A percentile compares a stretch with the other conserved stretches of the same genome.
Evolutionary conservation across 2,888 invertebrate species (phyloP).

Genomic region (Tinea semifulvella): DNA sequence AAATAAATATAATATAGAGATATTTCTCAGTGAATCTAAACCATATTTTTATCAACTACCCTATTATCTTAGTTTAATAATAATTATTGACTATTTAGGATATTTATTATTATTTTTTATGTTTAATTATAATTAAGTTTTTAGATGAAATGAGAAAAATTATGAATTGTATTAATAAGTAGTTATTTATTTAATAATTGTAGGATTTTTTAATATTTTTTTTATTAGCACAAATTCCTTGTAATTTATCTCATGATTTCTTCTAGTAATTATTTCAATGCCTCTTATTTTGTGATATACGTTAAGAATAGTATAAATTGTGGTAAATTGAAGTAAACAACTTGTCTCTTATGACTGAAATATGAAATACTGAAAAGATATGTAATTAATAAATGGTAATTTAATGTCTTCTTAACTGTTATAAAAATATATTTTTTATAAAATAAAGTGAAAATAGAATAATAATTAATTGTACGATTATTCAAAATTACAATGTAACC

Average conservation of each 20-base stretch:
- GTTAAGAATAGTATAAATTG: constrained; percentile 9
- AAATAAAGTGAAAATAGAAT: no score
- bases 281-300: constrained; percentile 15
- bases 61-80: no score
- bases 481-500: no score
- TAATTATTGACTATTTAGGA: constrained; percentile 1
- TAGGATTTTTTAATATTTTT: constrained; percentile 11
- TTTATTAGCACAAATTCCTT: constrained; percentile 14
- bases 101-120: constrained; percentile 3
- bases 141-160: constrained; percentile 9
- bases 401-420: no score
- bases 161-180: background rate
- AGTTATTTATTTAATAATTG: background rate
- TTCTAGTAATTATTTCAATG: constrained; percentile 11
- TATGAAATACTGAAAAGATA: no score
- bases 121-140: constrained; percentile 13
- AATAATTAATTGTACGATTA: no score
- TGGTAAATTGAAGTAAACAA: background rate
- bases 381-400: no score
- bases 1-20: no score
- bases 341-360: no score
- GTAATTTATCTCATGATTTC: constrained; percentile 9
- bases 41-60: no score
- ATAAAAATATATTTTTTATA: no score
- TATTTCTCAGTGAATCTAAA: no score